Percentiles rank a stretch among this genome's conserved stretches.
Conservation (phyloP, 2,888 invertebrate species). For the Latrodectus hesperus region DNA sequence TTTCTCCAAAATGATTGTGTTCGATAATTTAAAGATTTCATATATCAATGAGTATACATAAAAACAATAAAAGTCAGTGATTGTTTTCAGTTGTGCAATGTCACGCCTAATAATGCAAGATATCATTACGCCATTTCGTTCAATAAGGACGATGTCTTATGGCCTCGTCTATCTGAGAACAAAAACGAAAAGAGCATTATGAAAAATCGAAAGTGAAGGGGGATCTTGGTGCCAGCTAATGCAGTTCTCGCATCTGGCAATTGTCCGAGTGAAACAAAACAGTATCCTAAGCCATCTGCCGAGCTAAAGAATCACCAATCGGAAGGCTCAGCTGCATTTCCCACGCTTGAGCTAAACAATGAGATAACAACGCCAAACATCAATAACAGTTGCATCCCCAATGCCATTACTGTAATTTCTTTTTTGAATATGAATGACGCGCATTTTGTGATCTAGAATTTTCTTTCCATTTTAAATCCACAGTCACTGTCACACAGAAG, state of each 20-base stretch:
- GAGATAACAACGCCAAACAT: not conserved
- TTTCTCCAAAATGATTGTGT: too few species aligned
- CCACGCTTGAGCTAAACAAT: not conserved
- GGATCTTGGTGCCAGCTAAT: not conserved
- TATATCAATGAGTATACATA: too few species aligned
- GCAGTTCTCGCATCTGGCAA: not conserved
- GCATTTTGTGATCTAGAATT: not conserved
- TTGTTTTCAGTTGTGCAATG: too few species aligned
- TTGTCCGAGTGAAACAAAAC: not conserved
- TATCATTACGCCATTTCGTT: too few species aligned
- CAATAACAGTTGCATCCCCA: not conserved
- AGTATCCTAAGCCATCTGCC: not conserved
- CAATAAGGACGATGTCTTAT: too few species aligned
- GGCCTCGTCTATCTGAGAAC: too few species aligned
- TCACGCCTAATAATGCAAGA: too few species aligned
- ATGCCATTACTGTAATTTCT: not conserved
- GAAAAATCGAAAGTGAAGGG: not conserved
- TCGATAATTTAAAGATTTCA: too few species aligned
- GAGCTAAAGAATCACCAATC: not conserved
- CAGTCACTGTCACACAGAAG: constrained; percentile 1
- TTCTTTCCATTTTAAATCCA: not conserved
- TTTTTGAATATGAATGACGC: not conserved
- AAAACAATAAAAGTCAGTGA: too few species aligned
- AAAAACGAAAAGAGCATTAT: not conserved
- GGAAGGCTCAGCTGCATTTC: not conserved